Conservation (phyloP, 2,797 vertebrate species). For the Ctenochaetus hawaiiensis region DNA sequence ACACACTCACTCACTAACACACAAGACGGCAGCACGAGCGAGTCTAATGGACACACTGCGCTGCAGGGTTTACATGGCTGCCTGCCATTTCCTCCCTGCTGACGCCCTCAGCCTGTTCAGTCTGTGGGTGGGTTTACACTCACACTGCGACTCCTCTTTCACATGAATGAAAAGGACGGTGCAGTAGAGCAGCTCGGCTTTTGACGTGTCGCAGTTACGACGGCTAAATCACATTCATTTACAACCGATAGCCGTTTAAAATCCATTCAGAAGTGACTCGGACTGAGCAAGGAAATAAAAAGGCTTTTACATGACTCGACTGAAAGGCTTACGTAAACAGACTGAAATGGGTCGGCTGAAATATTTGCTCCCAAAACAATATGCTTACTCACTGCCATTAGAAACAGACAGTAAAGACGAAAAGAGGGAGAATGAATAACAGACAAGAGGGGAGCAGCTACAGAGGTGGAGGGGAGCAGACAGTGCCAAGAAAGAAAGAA, state of each 20-base stretch:
- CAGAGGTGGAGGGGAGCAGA: conserved; percentile 13
- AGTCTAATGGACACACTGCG: conserved; percentile 70
- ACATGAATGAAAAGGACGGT: conserved; percentile 63
- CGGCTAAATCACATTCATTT: conserved; percentile 29
- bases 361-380: conserved; percentile 42
- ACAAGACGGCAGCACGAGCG: conserved; percentile 36
- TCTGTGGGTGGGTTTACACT: conserved; percentile 67
- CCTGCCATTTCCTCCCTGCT: conserved; percentile 66
- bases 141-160: conserved; percentile 56
- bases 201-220: conserved; percentile 17
- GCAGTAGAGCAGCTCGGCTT: conserved; percentile 51
- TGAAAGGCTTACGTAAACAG: conserved; percentile 46
- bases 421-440: conserved; percentile 4
- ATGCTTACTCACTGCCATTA: conserved; percentile 48
- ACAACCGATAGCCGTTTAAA: conserved; percentile 24
- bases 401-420: conserved; percentile 8
- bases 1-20: conserved; percentile 68
- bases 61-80: conserved; percentile 81
- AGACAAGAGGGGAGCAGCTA: conserved; percentile 28
- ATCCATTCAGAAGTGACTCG: conserved; percentile 14
- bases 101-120: conserved; percentile 58
- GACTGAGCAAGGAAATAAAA: background rate
- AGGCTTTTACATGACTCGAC: conserved; percentile 29
- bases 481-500: conserved; percentile 35
- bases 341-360: conserved; percentile 60